Conservation (phyloP, 2,888 invertebrate species). For the Congeria kusceri region DNA sequence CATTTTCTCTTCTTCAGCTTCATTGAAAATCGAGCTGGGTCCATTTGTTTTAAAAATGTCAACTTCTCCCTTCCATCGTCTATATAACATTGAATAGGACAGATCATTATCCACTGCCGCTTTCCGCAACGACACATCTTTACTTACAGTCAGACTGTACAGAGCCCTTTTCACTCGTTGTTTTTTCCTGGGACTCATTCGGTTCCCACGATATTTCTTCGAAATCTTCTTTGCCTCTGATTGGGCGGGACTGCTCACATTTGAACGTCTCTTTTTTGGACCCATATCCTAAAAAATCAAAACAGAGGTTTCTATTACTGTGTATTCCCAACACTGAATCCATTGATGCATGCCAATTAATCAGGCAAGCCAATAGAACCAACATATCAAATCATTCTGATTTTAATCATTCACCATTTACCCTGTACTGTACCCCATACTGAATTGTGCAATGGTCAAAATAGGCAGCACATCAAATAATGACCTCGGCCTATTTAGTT, state of each 20-base stretch:
- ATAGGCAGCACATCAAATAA: too few species aligned
- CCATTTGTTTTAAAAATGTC: conserved; percentile 26
- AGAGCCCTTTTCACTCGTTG: conserved; percentile 12
- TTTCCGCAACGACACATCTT: conserved; percentile 4
- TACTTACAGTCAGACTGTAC: conserved; percentile 22
- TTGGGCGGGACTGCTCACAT: conserved; percentile 10
- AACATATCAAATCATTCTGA: too few species aligned
- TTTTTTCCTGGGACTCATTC: conserved; percentile 13
- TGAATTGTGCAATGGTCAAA: too few species aligned
- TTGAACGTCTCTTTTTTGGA: conserved; percentile 6
- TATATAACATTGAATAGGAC: conserved; percentile 25
- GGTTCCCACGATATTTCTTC: conserved; percentile 19
- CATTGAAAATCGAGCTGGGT: conserved; percentile 19
- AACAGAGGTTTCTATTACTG: too few species aligned
- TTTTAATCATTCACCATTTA: too few species aligned
- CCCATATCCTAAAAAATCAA: conserved; percentile 22
- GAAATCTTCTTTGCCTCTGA: conserved; percentile 12
- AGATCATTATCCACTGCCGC: conserved; percentile 23
- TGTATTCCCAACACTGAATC: too few species aligned
- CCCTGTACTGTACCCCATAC: too few species aligned
- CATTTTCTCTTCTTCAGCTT: conserved; percentile 37
- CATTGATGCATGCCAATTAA: too few species aligned
- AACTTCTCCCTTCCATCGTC: conserved; percentile 14
- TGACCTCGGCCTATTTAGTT: too few species aligned
- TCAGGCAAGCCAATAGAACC: too few species aligned